Evolutionary conservation across 2,113 vertebrate genomes (phyloP), one percentile per base, ranked within the genome.

Genomic region (Spea bombifrons): DNA sequence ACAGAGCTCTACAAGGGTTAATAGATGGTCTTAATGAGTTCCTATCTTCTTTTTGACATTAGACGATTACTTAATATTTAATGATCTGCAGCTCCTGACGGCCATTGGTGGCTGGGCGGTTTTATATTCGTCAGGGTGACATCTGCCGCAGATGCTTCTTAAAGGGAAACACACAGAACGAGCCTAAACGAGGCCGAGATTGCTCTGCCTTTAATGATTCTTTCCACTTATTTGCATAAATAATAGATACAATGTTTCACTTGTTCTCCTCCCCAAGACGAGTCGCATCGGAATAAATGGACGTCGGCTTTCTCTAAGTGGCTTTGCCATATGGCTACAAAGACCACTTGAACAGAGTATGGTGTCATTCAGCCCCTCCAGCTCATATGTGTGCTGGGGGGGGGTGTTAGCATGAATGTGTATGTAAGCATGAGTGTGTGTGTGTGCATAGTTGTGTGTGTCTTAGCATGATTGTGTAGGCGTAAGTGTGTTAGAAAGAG

Each of bases 261-360:
- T 92, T 93, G 92, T 93, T 89, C 90, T 84, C 73, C 78, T 84
- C 88, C 85, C 89, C 88, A 89, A 88, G 89, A 90, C 90, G 90
- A 90, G 92, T 87, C 91, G 89, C 82, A 87, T 86, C 88, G 85
- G 87, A 90, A 90, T 92, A 88, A 92, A 92, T 91, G 81, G 90
- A 87, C 88, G 89, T 90, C 90, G 91, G 89, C 91, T 89, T 89
- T 91, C 90, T 90, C 91, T 90, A 90, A 90, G 90, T 90, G 90
- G 91, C 90, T 91, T 90, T 89, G 89, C 91, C 92, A 93, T 93
- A 93, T 93, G 92, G 92, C 92, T 89, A 92, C 92, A 92, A 92
- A 92, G 64, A 86, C 88, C 86, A 85, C 88, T 88, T 91, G 87
- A 91, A 92, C 89, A 82, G 90, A 86, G 89, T 85, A 85, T 59